Conservation (phyloP, 2,797 vertebrate species). For the Periophthalmus magnuspinnatus region DNA sequence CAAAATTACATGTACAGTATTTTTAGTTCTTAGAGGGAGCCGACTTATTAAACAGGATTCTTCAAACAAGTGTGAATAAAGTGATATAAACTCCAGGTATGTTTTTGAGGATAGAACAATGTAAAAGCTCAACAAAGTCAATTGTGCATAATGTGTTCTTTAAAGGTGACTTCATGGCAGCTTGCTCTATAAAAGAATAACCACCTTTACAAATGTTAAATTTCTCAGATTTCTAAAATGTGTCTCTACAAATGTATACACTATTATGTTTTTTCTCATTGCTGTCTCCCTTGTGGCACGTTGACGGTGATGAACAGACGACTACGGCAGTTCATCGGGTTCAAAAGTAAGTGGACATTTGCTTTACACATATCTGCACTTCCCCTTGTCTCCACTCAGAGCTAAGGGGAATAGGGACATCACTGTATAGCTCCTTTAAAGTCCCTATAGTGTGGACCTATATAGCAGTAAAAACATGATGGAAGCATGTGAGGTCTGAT, state of each 20-base stretch:
- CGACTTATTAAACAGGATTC: too few relatives aligned
- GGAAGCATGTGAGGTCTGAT: constrained; percentile 6
- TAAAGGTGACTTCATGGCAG: too few relatives aligned
- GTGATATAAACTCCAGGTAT: too few relatives aligned
- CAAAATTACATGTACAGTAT: too few relatives aligned
- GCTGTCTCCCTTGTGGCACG: constrained; percentile 15
- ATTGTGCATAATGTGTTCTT: too few relatives aligned
- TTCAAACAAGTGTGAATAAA: too few relatives aligned
- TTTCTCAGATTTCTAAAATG: too few relatives aligned
- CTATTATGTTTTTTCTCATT: constrained; percentile 21
- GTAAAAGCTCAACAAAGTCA: too few relatives aligned
- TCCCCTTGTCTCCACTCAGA: constrained; percentile 19
- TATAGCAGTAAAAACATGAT: constrained; percentile 18
- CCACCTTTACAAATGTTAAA: too few relatives aligned
- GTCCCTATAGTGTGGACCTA: constrained; percentile 12
- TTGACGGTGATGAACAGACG: constrained; percentile 30
- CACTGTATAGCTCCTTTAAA: constrained; percentile 31
- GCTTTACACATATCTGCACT: constrained; percentile 48
- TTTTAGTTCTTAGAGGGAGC: too few relatives aligned
- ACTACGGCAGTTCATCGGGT: background rate
- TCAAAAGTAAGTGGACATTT: constrained; percentile 25
- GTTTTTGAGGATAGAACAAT: too few relatives aligned
- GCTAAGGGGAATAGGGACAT: constrained; percentile 20
- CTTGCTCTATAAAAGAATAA: too few relatives aligned
- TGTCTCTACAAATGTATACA: background rate